Evolutionary conservation across 2,888 invertebrate genomes (phyloP), one percentile per base, ranked within the genome.

Genomic region (Ochropleura leucogaster): DNA sequence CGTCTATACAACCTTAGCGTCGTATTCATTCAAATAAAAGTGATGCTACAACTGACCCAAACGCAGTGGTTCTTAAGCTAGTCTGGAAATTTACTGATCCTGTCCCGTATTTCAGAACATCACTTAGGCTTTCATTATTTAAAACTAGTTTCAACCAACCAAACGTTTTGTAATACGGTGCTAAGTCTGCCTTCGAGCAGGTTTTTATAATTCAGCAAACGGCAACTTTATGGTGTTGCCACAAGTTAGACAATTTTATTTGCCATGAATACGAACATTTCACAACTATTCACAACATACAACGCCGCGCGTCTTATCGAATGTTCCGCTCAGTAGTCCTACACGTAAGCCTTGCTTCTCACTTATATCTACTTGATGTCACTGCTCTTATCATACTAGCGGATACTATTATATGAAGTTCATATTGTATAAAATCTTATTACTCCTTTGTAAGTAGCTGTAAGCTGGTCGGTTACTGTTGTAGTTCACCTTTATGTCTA

Each of bases 321-420:
- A 44, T 12, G 18, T 47, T 51, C 20, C 40, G 12, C 44, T 62
- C n/a, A 46, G 62, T 65, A 72, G 53, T 65, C 30, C 79, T 42
- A 51, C 60, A 63, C 66, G 16, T 49, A 51, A 74, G 81, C 63
- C 74, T 63, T 67, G 81, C 75, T 67, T 80, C 64, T 76, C 53
- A 55, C 44, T 74, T 80, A 73, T 9, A 64, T 40, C 57, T 46
- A 63, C 47, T 63, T 55, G 44, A 70, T 63, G 79, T 70, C 62
- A 62, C 53, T 42, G 49, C 1, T 20, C 30, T 20, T 53, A 40
- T 3, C 20, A 47, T 12, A n/a, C 42, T 51, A 59, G n/a, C 49
- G 16, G 10, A 49, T 51, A 55, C 44, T 53, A 14, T 30, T 14
- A 63, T 64, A 5, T 53, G 5, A n/a, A 53, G 42, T 9, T 0